Evolutionary conservation across 2,888 invertebrate genomes (phyloP), one percentile per base, ranked within the genome.

Genomic region (Nipponacmea schrenckii): DNA sequence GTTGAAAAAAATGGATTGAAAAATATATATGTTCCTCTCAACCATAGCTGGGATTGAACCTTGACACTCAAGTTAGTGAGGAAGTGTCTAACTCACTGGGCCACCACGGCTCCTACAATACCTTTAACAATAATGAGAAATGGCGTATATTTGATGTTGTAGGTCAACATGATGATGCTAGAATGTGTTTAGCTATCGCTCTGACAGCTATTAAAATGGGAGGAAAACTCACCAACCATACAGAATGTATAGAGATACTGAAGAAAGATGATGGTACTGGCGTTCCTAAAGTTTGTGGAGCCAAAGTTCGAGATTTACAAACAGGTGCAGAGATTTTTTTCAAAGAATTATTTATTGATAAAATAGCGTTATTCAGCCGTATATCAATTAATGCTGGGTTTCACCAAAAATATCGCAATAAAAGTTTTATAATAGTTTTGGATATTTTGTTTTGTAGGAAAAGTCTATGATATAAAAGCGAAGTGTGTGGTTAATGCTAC

Each of bases 111-210:
- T n/a, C n/a, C n/a, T n/a, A 31, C 31, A 31, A 31, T 31, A 2
- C 31, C 31, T 31, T 2, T 31, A 31, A 2, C 31, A 31, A 31
- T 39, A 39, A 39, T 8, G 10, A 39, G 10, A n/a, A 10, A 39
- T 39, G 39, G 7, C 10, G 10, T 39, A 7, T 39, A 39, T n/a
- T n/a, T 17, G 31, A n/a, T 7, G 10, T 72, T 74, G 4, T 87
- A 96, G 96, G 97, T 44, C 98, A 98, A 88, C 98, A 99, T 91
- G 98, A 99, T 89, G 99, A 99, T 90, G 98, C 99, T 0, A 92
- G 99, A 77, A 99, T 99, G 98, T 97, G 97, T 89, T 90, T 99
- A 79, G 94, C 97, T 0, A 93, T 99, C 72, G 97, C 97, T 0
- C 89, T 99, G 78, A 97, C 98, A 0, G 98, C 99, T 0, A 95